phyloP scores from a whole-genome alignment of 2,797 vertebrate species.

The Callimico goeldii region DNA sequence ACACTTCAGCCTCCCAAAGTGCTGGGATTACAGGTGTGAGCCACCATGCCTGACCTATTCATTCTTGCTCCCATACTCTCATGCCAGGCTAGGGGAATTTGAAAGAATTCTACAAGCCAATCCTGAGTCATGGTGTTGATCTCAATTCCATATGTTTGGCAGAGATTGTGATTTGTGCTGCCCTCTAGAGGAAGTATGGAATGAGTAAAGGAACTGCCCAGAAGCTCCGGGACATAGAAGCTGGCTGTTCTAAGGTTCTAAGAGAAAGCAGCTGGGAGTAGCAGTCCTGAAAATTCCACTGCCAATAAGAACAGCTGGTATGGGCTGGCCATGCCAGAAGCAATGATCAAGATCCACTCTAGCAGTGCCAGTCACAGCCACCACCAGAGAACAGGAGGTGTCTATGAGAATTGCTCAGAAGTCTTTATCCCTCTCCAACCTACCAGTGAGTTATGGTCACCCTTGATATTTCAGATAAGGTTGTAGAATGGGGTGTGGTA shows the following conservation, averaged over 20 bases:
- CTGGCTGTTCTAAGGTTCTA: background rate
- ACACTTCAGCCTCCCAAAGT: no score
- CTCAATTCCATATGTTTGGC: background rate
- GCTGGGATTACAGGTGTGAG: no score
- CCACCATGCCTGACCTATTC: background rate
- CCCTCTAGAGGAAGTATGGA: conserved; percentile 33
- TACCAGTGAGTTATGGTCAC: background rate
- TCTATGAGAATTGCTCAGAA: background rate
- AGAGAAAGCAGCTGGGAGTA: background rate
- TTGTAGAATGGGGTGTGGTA: background rate
- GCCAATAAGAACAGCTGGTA: background rate
- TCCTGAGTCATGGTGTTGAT: background rate
- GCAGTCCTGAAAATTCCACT: background rate
- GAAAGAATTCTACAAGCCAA: background rate
- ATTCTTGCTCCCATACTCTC: background rate
- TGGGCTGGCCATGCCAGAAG: background rate
- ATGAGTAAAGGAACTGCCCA: background rate
- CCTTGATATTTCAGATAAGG: background rate
- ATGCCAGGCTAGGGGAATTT: background rate
- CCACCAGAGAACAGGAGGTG: background rate
- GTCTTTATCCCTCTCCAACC: background rate
- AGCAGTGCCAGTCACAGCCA: background rate
- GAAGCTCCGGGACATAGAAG: background rate
- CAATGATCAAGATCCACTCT: background rate
- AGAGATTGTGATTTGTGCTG: conserved; percentile 37